Evolutionary conservation across 2,797 vertebrate species (phyloP), one percentile per base, ranked within the genome.

Genomic region (Garrulus glandarius): DNA sequence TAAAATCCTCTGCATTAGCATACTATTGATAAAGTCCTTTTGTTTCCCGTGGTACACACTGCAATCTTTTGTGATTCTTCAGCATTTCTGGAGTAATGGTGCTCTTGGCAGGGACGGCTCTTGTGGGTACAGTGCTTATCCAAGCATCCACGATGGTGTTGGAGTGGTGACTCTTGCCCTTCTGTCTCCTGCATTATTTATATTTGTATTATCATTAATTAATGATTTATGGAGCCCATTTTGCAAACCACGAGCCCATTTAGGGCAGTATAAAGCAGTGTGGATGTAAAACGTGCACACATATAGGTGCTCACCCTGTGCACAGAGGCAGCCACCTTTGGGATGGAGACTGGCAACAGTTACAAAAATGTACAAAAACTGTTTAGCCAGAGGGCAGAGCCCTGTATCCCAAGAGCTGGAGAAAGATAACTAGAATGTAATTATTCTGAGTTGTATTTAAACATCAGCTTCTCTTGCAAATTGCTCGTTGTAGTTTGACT

Each of bases 141-240:
- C 88, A 90, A 91, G 92, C 94, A 92, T 69, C 82, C 63, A 63
- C 49, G 29, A 9, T 49, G 77, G 88, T 90, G 94, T 89, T 93
- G 93, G 96, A 94, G 89, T 70, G 92, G 85, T 23, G 57, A 89
- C 94, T 91, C 85, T 70, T 90, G 87, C 81, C 95, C 91, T 95
- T 89, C 70, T 64, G 80, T 84, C 89, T 97, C 88, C 50, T 65
- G 68, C 92, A 89, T 97, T 95, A 90, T 84, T 97, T 64, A 95
- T 94, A 34, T 90, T 78, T 92, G 77, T 97, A 96, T 97, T 96
- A 97, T 97, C 94, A 96, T 98, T 98, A 98, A 98, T 98, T 97
- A 98, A 98, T 98, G 97, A 98, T 98, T 97, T 98, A 97, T 98
- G 95, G 61, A 94, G 82, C 93, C 92, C 96, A 94, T 95, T 98